Evolutionary conservation across 1,140 invertebrate genomes (phyloP).

Genomic region (Branchinecta lindahli): DNA sequence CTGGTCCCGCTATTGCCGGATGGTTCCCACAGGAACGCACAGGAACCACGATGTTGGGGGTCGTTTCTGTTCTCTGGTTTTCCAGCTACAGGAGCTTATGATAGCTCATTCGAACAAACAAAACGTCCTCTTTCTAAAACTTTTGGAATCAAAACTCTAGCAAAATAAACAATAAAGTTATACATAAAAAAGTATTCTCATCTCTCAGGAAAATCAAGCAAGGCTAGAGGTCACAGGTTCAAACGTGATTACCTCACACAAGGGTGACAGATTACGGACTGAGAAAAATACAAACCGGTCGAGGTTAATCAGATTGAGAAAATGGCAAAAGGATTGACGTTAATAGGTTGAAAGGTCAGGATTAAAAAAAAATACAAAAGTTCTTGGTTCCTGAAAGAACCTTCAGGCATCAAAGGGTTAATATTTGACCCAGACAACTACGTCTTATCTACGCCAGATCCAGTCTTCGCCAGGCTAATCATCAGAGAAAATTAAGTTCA

Average conservation of each 20-base stretch:
- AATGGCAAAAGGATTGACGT: too few species aligned
- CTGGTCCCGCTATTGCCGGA: background rate
- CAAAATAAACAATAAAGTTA: background rate
- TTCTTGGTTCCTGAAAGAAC: slow-evolving; percentile 4
- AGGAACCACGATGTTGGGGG: background rate
- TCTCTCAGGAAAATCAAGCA: background rate
- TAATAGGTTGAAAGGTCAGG: background rate
- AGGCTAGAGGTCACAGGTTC: background rate
- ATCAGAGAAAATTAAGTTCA: too few species aligned
- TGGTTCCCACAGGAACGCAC: too few species aligned
- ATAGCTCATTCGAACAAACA: background rate
- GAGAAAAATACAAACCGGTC: background rate
- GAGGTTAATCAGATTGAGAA: too few species aligned
- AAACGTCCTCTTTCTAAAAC: background rate
- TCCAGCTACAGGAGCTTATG: background rate
- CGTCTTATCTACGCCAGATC: too few species aligned
- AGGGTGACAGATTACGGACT: background rate
- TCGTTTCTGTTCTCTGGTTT: background rate
- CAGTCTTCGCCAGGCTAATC: too few species aligned
- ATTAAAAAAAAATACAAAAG: background rate
- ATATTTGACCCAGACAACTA: too few species aligned
- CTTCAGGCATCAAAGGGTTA: slow-evolving; percentile 8
- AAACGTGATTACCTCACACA: background rate
- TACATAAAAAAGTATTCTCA: background rate
- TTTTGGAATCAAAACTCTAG: slow-evolving; percentile 1